Evolutionary conservation across 2,797 vertebrate species (phyloP).

Genomic region (Myotis daubentonii): DNA sequence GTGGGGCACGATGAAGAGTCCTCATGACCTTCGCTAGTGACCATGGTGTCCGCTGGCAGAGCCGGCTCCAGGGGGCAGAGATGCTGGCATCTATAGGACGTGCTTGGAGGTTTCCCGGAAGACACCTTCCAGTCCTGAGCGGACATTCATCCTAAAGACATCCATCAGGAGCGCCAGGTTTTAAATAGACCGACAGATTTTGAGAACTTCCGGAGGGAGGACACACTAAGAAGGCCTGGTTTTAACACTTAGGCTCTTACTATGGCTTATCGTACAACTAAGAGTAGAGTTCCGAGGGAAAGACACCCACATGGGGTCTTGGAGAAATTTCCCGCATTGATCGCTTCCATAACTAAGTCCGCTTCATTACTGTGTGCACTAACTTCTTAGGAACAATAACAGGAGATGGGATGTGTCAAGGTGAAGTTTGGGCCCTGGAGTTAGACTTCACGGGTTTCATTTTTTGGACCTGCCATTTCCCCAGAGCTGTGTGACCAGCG

Average conservation of each 20-base stretch:
- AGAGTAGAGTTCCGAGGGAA: neutral
- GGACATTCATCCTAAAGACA: neutral
- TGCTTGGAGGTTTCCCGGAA: neutral
- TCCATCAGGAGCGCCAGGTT: accelerated
- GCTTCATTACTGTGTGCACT: neutral
- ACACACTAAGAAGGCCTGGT: neutral
- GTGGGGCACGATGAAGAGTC: neutral
- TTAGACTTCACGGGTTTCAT: neutral
- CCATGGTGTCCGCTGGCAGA: neutral
- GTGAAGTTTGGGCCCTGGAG: neutral
- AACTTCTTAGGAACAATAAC: neutral
- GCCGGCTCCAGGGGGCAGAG: neutral
- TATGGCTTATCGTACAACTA: neutral
- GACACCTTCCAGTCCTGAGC: neutral
- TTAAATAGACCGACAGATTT: neutral
- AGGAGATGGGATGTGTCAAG: neutral
- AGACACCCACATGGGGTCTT: neutral
- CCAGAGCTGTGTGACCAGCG: neutral
- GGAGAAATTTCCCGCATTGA: neutral
- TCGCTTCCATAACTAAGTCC: neutral
- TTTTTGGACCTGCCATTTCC: neutral
- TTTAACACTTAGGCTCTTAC: neutral
- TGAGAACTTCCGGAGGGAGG: neutral
- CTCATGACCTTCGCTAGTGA: neutral
- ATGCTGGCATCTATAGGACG: neutral